Percentiles rank a stretch among this genome's conserved stretches.
Evolutionary conservation across 2,113 vertebrate genomes (phyloP).

Genomic region (Dolichallabes microphthalmus): DNA sequence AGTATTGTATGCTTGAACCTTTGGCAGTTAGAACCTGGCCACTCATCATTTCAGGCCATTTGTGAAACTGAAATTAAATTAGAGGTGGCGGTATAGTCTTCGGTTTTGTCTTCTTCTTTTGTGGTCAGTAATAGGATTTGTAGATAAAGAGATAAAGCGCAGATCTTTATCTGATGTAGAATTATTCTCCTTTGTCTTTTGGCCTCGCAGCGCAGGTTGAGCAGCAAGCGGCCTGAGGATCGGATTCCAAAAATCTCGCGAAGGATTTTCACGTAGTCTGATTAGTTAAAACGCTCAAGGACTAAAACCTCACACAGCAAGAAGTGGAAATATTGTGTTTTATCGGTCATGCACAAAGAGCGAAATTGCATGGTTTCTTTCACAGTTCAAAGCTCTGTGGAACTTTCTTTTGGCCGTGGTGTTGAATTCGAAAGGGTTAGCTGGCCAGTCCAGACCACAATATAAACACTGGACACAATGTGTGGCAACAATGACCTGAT

Average conservation of each 20-base stretch:
- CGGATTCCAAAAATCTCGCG: constrained; percentile 14
- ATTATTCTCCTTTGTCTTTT: constrained; percentile 55
- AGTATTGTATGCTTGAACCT: not conserved
- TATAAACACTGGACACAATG: constrained; percentile 27
- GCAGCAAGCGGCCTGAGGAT: constrained; percentile 42
- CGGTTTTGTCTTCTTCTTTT: not conserved
- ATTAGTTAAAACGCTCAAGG: constrained; percentile 39
- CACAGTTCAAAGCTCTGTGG: constrained; percentile 19
- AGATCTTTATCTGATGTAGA: constrained; percentile 48
- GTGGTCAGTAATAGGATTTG: constrained; percentile 39
- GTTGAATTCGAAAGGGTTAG: constrained; percentile 10
- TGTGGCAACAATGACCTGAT: constrained; percentile 27
- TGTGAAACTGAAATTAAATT: constrained; percentile 37
- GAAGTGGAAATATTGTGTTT: constrained; percentile 32
- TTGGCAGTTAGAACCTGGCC: constrained; percentile 17
- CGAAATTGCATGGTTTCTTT: constrained; percentile 2
- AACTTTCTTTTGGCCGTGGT: constrained; percentile 6
- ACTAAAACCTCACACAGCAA: not conserved
- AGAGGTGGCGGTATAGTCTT: not conserved
- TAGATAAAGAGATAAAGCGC: constrained; percentile 30
- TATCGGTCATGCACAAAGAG: not conserved
- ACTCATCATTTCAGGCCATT: constrained; percentile 23
- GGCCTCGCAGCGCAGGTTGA: constrained; percentile 51
- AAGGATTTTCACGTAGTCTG: constrained; percentile 35
- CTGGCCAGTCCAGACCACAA: constrained; percentile 29